A percentile compares a stretch with the other conserved stretches of the same genome.
These are phyloP conservation scores for Ectropis crepuscularia DNA, from an alignment of 2,888 invertebrate species.

Conservation along the genomic window DNA sequence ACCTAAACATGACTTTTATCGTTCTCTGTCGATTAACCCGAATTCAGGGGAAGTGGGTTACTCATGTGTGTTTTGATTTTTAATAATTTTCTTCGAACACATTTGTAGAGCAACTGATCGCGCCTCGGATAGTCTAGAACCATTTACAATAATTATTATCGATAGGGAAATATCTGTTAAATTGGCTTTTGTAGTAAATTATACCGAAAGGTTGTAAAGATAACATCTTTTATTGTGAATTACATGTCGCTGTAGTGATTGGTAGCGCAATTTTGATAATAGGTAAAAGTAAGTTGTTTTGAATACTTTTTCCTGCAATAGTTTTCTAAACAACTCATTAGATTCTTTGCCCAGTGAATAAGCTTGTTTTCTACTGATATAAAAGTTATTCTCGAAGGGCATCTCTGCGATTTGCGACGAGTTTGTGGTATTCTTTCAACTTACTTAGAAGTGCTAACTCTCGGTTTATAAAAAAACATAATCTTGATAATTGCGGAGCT, in stretches of 20 bases:
- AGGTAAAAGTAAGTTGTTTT: not conserved
- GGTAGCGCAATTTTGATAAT: not conserved
- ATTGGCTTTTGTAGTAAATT: not conserved
- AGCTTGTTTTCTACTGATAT: no score
- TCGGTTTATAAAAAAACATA: no score
- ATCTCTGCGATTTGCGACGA: no score
- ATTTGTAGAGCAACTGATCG: not conserved
- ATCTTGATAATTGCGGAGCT: no score
- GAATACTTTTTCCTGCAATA: not conserved
- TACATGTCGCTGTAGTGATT: not conserved
- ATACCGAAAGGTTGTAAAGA: constrained; percentile 1
- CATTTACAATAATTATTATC: not conserved
- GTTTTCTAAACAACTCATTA: not conserved
- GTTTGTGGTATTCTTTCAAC: no score
- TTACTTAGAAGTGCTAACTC: no score
- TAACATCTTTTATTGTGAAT: constrained; percentile 4
- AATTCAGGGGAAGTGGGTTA: constrained; percentile 15
- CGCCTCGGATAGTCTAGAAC: not conserved
- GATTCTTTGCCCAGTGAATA: no score
- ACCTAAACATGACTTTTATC: constrained; percentile 15
- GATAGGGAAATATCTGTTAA: not conserved
- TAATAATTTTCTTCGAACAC: not conserved
- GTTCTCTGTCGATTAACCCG: constrained; percentile 18
- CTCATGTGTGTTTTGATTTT: not conserved
- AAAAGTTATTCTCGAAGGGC: no score